Evolutionary conservation across 2,113 vertebrate species (phyloP).

Genomic region (Notothenia rossii): DNA sequence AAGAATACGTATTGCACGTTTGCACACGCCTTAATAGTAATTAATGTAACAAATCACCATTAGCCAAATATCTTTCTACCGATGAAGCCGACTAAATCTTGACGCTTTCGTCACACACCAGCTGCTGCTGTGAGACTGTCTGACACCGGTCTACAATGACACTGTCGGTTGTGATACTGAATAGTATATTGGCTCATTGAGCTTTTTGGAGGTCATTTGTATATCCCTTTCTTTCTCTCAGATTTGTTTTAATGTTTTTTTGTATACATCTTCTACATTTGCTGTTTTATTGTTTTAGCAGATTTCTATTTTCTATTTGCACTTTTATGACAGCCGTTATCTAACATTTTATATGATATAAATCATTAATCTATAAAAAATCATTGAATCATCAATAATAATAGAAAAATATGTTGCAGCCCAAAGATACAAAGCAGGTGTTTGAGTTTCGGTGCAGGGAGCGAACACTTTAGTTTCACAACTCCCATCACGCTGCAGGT

Average conservation of each 20-base stretch:
- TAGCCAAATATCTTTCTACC: not conserved
- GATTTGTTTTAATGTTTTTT: too few species aligned
- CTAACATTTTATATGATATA: too few species aligned
- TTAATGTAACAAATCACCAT: not conserved
- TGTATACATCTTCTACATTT: too few species aligned
- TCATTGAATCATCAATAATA: too few species aligned
- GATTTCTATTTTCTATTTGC: too few species aligned
- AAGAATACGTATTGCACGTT: not conserved
- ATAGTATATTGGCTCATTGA: not conserved
- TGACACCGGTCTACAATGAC: slow-evolving; percentile 8
- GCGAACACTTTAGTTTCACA: slow-evolving; percentile 29
- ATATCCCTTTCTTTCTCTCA: not conserved
- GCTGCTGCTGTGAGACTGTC: slow-evolving; percentile 33
- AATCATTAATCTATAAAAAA: too few species aligned
- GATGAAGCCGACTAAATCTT: not conserved
- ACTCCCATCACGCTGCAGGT: slow-evolving; percentile 19
- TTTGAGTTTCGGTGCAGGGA: not conserved
- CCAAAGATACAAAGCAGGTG: too few species aligned
- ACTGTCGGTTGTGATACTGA: not conserved
- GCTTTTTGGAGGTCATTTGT: not conserved
- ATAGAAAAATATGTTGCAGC: too few species aligned
- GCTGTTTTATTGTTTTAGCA: too few species aligned
- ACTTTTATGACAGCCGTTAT: not conserved
- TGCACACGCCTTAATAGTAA: not conserved
- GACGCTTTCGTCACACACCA: slow-evolving; percentile 41